Percentiles rank a stretch among this genome's conserved stretches.
These are phyloP conservation scores for Drosophila ambigua DNA, from an alignment of 1,140 invertebrate genomes.

Conservation along the genomic window DNA sequence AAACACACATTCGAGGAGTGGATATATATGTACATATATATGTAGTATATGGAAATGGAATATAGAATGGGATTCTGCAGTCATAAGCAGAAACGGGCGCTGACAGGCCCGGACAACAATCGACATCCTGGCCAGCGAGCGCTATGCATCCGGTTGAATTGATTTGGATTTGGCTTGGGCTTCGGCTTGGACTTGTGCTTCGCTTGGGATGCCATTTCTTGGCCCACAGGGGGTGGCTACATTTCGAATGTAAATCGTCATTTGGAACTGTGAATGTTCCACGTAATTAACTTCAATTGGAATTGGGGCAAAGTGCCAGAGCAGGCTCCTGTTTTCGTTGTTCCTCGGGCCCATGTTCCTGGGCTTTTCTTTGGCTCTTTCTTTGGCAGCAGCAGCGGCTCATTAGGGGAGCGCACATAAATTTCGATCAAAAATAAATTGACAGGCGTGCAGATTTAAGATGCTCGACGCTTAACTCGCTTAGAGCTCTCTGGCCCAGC, in stretches of 20 bases:
- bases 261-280: constrained; percentile 46
- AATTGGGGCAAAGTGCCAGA: constrained; percentile 65
- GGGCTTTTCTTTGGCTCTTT: constrained; percentile 17
- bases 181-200: neutral
- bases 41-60: neutral
- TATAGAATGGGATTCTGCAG: constrained; percentile 56
- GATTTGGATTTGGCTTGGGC: constrained; percentile 38
- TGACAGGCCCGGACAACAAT: constrained; percentile 32
- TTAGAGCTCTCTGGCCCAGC: neutral
- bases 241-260: constrained; percentile 40
- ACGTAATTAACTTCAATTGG: constrained; percentile 74
- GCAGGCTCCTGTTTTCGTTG: constrained; percentile 30
- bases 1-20: constrained; percentile 39
- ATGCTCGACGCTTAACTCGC: constrained; percentile 33
- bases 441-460: constrained; percentile 72
- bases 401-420: constrained; percentile 67
- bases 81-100: constrained; percentile 63
- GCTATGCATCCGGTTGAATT: constrained; percentile 77
- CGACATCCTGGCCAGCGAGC: constrained; percentile 57
- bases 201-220: constrained; percentile 7
- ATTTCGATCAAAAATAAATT: constrained; percentile 74
- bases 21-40: too few relatives aligned
- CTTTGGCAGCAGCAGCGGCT: constrained; percentile 27
- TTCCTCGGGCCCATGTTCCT: neutral
- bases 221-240: constrained; percentile 19